Base-by-base conservation (phyloP, 1,140 invertebrate genomes). In the Drosophila kohkoa region DNA sequence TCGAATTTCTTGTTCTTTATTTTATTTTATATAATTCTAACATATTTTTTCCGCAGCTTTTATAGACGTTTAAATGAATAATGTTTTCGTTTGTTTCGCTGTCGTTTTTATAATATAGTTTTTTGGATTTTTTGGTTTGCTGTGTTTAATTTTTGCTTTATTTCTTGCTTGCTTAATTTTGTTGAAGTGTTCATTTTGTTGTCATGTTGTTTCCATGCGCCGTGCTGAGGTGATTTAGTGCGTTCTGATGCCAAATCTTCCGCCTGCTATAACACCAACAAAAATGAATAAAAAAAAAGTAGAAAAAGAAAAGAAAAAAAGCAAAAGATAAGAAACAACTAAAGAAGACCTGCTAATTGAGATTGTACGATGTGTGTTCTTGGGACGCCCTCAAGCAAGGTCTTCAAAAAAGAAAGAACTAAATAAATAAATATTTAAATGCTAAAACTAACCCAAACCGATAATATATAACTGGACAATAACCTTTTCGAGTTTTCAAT, bases 61-160 rank as follows among this genome's bases (percentile, higher is more conserved):
- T 88, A 88, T 88, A 81, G 83, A 87, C 83, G 87, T 83, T 80
- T 88, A 79, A 83, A 88, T 88, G 83, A 88, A 88, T 88, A 88
- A 88, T 88, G 80, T 88, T 88, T 88, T 80, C 77, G 80, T 81
- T 89, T 88, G 83, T 87, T 87, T 73, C 35, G 48, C 67, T 75
- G 70, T 82, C 82, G 51, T 65, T 77, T 82, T 68, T 65, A 48
- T 43, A 25, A 32, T 43, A 32, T 54, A 32, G 16, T 46, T 69
- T 59, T 38, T 52, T 35, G 16, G 66, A 45, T 54, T 57, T 16
- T 49, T 38, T 30, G 0, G 43, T 72, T 52, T 74, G 58, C 41
- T 72, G 20, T 76, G 38, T 51, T 65, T 65, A 48, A 60, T 60
- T 69, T 64, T 67, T 66, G 70, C 45, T 75, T 78, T 81, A 78